Evolutionary conservation across 2,888 invertebrate species (phyloP).

Genomic region (Protophormia terraenovae): DNA sequence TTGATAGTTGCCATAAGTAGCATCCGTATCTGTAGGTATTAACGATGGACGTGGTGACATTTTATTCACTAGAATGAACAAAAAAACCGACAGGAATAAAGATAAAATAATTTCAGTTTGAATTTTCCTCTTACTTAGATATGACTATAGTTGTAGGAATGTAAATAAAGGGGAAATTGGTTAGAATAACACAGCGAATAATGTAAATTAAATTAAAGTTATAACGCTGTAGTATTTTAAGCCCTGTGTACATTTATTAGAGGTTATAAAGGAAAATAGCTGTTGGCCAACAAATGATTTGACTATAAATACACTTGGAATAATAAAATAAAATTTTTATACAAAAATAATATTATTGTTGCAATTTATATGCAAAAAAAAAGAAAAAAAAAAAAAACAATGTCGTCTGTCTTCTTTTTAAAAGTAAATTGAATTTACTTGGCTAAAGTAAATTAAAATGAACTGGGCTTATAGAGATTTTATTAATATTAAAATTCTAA

Average conservation of each 20-base stretch:
- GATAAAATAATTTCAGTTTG: no score
- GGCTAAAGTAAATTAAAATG: background rate
- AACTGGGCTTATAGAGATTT: background rate
- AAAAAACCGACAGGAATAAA: no score
- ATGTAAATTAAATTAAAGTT: conserved; percentile 62
- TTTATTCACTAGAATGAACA: conserved; percentile 85
- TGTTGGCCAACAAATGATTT: no score
- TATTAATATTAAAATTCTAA: background rate
- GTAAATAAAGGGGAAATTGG: conserved; percentile 8
- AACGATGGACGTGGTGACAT: conserved; percentile 86
- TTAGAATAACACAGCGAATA: conserved; percentile 47
- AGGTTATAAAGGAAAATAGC: no score
- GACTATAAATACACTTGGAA: conserved; percentile 12
- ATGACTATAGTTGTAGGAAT: no score
- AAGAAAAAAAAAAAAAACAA: no score
- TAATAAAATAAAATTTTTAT: background rate
- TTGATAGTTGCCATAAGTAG: conserved; percentile 72
- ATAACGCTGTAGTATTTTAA: background rate
- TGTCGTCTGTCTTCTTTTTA: background rate
- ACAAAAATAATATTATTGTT: conserved; percentile 35
- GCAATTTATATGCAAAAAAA: conserved; percentile 36
- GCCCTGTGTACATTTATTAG: background rate
- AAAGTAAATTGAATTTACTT: background rate
- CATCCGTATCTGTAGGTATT: conserved; percentile 82
- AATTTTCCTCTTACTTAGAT: no score